These are phyloP conservation scores for Amiota communis DNA, from an alignment of 2,888 invertebrate species.

Conservation along the genomic window DNA sequence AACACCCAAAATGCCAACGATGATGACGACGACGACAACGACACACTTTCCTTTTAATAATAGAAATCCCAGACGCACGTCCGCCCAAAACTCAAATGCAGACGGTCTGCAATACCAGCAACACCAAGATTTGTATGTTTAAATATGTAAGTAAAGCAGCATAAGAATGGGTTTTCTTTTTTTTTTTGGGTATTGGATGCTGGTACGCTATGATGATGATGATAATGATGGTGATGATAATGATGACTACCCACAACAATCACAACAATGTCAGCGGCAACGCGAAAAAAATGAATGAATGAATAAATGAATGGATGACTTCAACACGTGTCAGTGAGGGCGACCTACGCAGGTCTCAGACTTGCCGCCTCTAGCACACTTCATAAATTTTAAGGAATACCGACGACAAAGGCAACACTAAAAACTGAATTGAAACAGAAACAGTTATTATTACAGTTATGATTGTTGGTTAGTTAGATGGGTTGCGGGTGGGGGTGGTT, in stretches of 20 bases:
- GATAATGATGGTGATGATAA: constrained; percentile 18
- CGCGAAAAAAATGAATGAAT: constrained; percentile 2
- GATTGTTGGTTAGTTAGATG: too few relatives aligned
- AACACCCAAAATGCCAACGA: not conserved
- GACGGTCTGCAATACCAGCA: not conserved
- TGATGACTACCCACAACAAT: constrained; percentile 37
- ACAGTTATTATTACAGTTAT: constrained; percentile 67
- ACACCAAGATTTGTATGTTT: too few relatives aligned
- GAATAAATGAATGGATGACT: constrained; percentile 24
- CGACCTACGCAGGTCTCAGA: constrained; percentile 19
- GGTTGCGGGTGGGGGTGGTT: not conserved
- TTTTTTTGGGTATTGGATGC: not conserved
- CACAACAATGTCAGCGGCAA: constrained; percentile 18
- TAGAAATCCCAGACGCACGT: constrained; percentile 30
- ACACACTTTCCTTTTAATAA: constrained; percentile 30
- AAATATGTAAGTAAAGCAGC: not conserved
- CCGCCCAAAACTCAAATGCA: constrained; percentile 30
- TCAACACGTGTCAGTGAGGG: constrained; percentile 26
- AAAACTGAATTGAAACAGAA: constrained; percentile 53
- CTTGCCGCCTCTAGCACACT: constrained; percentile 56
- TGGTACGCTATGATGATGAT: not conserved
- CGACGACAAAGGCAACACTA: constrained; percentile 29
- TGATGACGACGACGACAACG: not conserved
- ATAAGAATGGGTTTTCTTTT: not conserved
- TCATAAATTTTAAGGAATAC: constrained; percentile 61